These are phyloP conservation scores for Himalopsyche japonica DNA, from an alignment of 2,888 invertebrate genomes.

Conservation along the genomic window DNA sequence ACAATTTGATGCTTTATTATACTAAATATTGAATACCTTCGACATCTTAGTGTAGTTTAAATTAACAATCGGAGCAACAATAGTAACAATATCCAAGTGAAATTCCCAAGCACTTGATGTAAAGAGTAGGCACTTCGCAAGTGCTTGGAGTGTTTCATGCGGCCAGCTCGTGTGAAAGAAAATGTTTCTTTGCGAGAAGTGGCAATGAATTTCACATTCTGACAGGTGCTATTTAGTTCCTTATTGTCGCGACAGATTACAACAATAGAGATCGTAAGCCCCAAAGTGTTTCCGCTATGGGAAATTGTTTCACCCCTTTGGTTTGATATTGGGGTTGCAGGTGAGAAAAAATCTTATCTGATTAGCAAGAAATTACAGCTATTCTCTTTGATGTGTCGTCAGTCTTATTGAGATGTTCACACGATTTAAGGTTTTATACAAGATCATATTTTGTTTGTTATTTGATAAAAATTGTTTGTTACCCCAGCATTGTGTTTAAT, in stretches of 20 bases:
- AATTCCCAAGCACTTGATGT: background rate
- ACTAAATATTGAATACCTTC: no score
- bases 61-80: background rate
- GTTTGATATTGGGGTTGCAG: slow-evolving; percentile 17
- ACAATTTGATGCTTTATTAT: no score
- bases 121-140: background rate
- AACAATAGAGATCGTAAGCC: background rate
- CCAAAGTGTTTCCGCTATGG: background rate
- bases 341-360: slow-evolving; percentile 36
- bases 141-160: slow-evolving; percentile 1
- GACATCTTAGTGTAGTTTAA: no score
- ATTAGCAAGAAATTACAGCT: slow-evolving; percentile 14
- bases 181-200: background rate
- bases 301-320: slow-evolving; percentile 22
- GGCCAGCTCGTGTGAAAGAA: slow-evolving; percentile 15
- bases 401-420: background rate
- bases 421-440: background rate
- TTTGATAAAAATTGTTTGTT: no score
- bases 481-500: no score
- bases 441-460: no score
- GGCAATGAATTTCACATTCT: slow-evolving; percentile 7
- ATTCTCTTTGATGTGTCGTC: background rate
- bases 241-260: background rate
- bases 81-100: background rate
- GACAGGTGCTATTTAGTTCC: slow-evolving; percentile 8